These are phyloP conservation scores for Lophotriccus pileatus DNA, from an alignment of 2,797 vertebrate species.

Conservation along the genomic window DNA sequence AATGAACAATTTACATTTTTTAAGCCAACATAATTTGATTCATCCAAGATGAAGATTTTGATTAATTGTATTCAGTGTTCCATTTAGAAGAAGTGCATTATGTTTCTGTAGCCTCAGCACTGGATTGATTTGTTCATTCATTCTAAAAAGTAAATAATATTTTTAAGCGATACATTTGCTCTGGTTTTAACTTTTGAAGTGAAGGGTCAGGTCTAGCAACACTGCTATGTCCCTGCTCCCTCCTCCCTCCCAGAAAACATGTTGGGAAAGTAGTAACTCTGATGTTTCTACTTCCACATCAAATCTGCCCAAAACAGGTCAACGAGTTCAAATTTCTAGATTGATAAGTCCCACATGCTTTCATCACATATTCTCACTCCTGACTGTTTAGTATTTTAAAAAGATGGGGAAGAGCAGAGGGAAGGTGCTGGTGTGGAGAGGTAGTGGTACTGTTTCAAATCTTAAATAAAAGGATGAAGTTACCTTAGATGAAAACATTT, in stretches of 20 bases:
- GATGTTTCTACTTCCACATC: background rate
- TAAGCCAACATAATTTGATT: background rate
- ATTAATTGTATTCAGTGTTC: conserved; percentile 1
- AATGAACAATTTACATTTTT: conserved; percentile 28
- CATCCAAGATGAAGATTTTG: background rate
- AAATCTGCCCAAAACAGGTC: background rate
- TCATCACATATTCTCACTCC: background rate
- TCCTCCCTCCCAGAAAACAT: background rate
- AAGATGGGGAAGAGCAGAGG: background rate
- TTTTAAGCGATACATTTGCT: background rate
- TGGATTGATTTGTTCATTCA: background rate
- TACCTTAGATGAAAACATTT: background rate
- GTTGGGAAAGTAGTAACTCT: background rate
- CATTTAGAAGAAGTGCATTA: background rate
- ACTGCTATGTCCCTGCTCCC: background rate
- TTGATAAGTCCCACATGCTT: background rate
- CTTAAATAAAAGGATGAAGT: background rate
- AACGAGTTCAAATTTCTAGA: background rate
- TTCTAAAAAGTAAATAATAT: background rate
- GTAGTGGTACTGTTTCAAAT: background rate
- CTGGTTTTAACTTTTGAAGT: background rate
- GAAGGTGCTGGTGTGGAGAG: background rate
- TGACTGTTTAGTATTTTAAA: background rate
- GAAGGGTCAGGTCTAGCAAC: background rate
- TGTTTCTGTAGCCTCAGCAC: background rate